Base-by-base conservation (phyloP, 2,888 invertebrate species). In the Tipula helvola region DNA sequence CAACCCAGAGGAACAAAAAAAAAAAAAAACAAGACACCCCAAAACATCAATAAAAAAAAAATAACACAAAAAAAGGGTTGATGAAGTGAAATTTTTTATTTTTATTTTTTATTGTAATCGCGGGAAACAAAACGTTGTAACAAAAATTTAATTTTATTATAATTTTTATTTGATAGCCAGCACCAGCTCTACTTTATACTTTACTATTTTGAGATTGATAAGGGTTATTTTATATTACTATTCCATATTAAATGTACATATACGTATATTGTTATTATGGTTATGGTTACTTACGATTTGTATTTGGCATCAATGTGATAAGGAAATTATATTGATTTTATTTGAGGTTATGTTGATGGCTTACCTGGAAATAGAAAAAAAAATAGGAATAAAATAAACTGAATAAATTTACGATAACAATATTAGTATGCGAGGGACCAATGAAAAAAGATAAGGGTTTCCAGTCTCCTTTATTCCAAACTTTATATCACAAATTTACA, bases 61-160 rank as follows among this genome's bases (percentile, higher is more conserved):
- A 52, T 2, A 52, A 16, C 52, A 16, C 2, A 16, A 52, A 52
- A 71, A 71, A 71, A 71, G 10, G 71, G 71, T 71, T 71, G 71
- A 71, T 71, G 71, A 71, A 28, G 71, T 71, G 28, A 71, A 71
- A 71, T 71, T 71, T 71, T 71, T 71, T 71, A 71, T 71, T 71
- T 71, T 28, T 28, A 71, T 71, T 71, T 52, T 71, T 71, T 71
- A 71, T 71, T 71, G 71, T 71, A 28, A 71, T 71, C 71, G 71
- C 71, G 71, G 71, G 71, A 71, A 71, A 71, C 71, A 71, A 71
- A 71, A 71, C 71, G 28, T 71, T 28, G 71, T 4, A 71, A 71
- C 71, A 71, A 71, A 71, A 71, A 71, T 71, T 71, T 71, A 71
- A 71, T 71, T 71, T 71, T 71, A 71, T 71, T 71, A 71, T 71